These are phyloP conservation scores for Leucoptera coffeella DNA, from an alignment of 2,888 invertebrate species.

Conservation along the genomic window DNA sequence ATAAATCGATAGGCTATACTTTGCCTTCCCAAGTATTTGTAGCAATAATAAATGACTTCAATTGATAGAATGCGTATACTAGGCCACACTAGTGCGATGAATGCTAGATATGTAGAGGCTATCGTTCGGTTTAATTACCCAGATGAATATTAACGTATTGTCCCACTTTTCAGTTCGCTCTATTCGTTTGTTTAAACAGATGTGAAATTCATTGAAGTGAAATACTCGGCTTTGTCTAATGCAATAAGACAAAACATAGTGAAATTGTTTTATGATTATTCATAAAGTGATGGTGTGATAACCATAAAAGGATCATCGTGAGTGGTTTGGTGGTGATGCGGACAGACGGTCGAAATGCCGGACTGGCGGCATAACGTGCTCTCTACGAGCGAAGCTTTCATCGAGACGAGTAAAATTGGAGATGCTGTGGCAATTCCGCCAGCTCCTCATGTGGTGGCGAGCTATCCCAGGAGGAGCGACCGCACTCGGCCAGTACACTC, in stretches of 20 bases:
- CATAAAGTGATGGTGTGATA: too few relatives aligned
- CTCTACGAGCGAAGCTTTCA: slow-evolving; percentile 46
- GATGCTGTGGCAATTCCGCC: slow-evolving; percentile 18
- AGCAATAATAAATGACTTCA: too few relatives aligned
- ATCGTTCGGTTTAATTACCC: neutral
- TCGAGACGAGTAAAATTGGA: slow-evolving; percentile 13
- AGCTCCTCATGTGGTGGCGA: slow-evolving; percentile 16
- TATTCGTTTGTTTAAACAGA: slow-evolving; percentile 17
- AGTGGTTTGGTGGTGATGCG: slow-evolving; percentile 28
- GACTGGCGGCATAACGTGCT: slow-evolving; percentile 52
- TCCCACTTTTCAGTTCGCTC: neutral
- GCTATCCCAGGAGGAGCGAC: slow-evolving; percentile 48
- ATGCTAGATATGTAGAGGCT: too few relatives aligned
- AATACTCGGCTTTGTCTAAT: slow-evolving; percentile 12
- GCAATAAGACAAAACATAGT: too few relatives aligned
- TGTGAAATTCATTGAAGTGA: slow-evolving; percentile 24
- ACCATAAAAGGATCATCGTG: slow-evolving; percentile 12
- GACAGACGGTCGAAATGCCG: slow-evolving; percentile 31
- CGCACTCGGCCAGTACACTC: slow-evolving; percentile 40
- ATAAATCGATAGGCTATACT: too few relatives aligned
- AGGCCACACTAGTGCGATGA: too few relatives aligned
- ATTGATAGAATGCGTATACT: too few relatives aligned
- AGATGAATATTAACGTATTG: slow-evolving; percentile 4
- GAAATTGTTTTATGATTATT: too few relatives aligned
- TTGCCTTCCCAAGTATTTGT: too few relatives aligned